Base-by-base conservation (phyloP, 2,113 vertebrate species). In the Cynopterus brachyotis region DNA sequence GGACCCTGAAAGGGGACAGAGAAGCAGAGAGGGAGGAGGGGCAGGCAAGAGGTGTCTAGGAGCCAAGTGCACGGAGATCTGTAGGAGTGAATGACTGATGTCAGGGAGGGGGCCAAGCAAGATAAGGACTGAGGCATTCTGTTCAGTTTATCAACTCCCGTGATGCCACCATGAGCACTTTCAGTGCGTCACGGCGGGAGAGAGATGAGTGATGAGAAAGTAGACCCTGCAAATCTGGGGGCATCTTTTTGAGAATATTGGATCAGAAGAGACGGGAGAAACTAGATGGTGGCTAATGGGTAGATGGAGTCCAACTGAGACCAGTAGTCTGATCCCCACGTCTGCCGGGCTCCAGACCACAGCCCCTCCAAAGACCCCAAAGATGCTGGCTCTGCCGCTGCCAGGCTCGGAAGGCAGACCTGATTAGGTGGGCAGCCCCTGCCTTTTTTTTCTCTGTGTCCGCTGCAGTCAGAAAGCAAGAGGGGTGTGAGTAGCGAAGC, bases 141-240 rank as follows among this genome's bases (percentile, higher is more conserved):
- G 0, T 40, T 83, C n/a, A 6, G 2, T 42, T 30, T 15, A 13
- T 22, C 64, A 28, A 5, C 12, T 6, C 12, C 4, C 6, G 40
- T 22, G 64, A 37, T 15, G 1, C 15, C 32, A 24, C 40, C 47
- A 42, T 17, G 35, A 53, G 55, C 42, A 12, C 7, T 6, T n/a
- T 64, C 20, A 0, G 69, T 12, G 35, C 10, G 22, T 13, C 4
- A 9, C 12, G 30, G 32, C 9, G 30, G 26, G 42, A 47, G 67
- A 69, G 55, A 42, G 42, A 26, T 2, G 26, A 28, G 45, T 10
- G 91, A 7, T 6, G 7, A 79, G 37, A 32, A 60, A 26, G 79
- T 0, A 53, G 75, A 62, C 73, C 11, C 82, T 35, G 75, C 10
- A 62, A 32, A 30, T 17, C 37, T 2, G 42, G 28, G 40, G 12